Base-by-base conservation (phyloP, 2,888 invertebrate genomes). In the Tipula lateralis region DNA sequence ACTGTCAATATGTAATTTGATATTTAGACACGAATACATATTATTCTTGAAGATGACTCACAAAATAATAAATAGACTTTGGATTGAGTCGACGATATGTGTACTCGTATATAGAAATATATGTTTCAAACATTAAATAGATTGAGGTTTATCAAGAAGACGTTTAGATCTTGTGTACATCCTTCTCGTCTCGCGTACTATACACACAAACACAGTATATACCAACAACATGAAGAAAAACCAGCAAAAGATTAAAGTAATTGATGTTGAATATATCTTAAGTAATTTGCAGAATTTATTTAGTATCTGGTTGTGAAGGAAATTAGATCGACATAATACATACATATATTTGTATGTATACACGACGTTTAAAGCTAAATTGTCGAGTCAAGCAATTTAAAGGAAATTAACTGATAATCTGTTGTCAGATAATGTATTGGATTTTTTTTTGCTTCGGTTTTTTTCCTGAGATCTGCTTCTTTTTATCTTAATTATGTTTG, bases 281-380 rank as follows among this genome's bases (percentile, higher is more conserved):
- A 66, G 66, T 66, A 66, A 66, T 66, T 66, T 66, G 66, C 66
- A 66, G 66, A 66, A 24, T 44, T 44, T 44, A 16, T 66, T 9
- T 24, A 12, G 24, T 66, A 24, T 66, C 66, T 66, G 66, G 66
- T 66, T 66, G 24, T 66, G 66, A 66, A 66, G 24, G 66, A 24
- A 66, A 66, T 66, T 66, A 66, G 66, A 66, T 66, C 66, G 66
- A 66, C 66, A 44, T 44, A 44, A 44, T 44, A 44, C n/a, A n/a
- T n/a, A n/a, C n/a, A n/a, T n/a, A n/a, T n/a, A n/a, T n/a, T n/a
- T n/a, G n/a, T n/a, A 44, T 36, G n/a, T 39, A 39, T n/a, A 44
- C 9, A 66, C 7, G 66, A 66, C 24, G 66, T 66, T 66, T 66
- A 66, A 24, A 66, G 66, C 66, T 66, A 2, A 66, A 66, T 44